Conservation (phyloP, 2,113 vertebrate genomes). For the Gopherus evgoodei region DNA sequence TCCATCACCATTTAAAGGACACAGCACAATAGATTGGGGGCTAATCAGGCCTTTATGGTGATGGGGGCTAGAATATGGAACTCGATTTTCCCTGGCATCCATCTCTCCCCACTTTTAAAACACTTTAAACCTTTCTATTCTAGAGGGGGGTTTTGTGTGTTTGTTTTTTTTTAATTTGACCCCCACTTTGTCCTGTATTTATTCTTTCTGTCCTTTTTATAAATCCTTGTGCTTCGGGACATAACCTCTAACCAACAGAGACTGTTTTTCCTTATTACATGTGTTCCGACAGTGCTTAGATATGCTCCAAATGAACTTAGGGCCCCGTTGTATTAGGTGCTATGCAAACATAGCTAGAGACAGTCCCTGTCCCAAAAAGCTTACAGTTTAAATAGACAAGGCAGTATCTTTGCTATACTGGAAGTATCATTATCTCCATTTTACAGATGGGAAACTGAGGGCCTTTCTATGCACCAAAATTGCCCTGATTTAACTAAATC, state of each 20-base stretch:
- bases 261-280: neutral
- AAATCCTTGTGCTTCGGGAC: neutral
- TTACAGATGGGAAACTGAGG: neutral
- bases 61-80: neutral
- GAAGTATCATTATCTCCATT: neutral
- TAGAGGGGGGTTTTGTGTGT: neutral
- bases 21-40: neutral
- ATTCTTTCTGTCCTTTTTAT: neutral
- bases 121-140: neutral
- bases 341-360: neutral
- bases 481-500: neutral
- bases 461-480: neutral
- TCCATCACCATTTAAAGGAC: neutral
- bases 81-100: neutral
- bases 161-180: neutral
- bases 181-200: neutral
- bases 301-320: neutral
- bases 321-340: neutral
- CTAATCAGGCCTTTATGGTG: neutral
- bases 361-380: neutral
- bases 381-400: neutral
- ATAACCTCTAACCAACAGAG: neutral
- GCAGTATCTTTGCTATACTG: too few species aligned
- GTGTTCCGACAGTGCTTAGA: neutral
- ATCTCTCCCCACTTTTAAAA: neutral